Evolutionary conservation across 2,888 invertebrate species (phyloP).

Genomic region (Melipona bicolor): DNA sequence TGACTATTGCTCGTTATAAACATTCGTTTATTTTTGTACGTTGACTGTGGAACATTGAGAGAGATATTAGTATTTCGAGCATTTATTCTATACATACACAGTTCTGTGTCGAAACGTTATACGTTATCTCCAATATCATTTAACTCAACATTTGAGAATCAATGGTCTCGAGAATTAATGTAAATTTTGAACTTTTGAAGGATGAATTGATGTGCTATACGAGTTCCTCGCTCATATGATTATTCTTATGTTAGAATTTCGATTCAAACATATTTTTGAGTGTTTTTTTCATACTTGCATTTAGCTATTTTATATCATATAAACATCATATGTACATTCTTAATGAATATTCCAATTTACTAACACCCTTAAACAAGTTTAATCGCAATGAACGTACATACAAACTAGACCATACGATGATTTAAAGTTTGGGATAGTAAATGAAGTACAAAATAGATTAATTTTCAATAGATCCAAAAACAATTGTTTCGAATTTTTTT

Average conservation of each 20-base stretch:
- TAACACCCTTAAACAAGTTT: background rate
- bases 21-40: constrained; percentile 43
- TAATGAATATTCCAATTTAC: constrained; percentile 32
- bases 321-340: constrained; percentile 5
- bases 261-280: background rate
- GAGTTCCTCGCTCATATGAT: constrained; percentile 37
- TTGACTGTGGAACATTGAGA: background rate
- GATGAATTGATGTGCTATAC: constrained; percentile 2
- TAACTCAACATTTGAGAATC: background rate
- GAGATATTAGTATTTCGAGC: constrained; percentile 10
- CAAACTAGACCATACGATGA: no score
- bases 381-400: background rate
- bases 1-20: background rate
- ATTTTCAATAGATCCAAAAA: no score
- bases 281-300: constrained; percentile 20
- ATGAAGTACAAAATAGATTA: no score
- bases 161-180: background rate
- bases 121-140: background rate
- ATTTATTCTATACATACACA: constrained; percentile 16
- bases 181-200: background rate
- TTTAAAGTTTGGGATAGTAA: no score
- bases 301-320: constrained; percentile 31
- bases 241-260: constrained; percentile 3
- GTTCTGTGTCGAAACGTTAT: constrained; percentile 6
- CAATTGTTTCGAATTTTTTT: no score